Evolutionary conservation across 2,888 invertebrate species (phyloP).

Genomic region (Xanthorhoe spadicearia): DNA sequence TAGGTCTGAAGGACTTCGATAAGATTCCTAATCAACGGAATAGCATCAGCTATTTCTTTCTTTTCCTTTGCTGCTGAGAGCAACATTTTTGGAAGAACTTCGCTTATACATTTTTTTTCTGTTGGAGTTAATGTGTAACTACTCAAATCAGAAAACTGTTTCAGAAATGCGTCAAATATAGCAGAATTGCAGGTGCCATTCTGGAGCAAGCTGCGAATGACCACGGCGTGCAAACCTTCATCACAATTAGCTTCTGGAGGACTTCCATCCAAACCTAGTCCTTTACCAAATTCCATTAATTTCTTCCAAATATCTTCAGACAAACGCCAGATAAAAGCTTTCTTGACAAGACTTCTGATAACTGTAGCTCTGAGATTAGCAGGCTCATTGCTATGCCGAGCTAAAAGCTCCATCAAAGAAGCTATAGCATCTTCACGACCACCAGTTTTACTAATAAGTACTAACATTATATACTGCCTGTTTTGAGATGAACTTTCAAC

Average conservation of each 20-base stretch:
- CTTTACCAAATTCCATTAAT: slow-evolving; percentile 58
- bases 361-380: slow-evolving; percentile 62
- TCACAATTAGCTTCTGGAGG: slow-evolving; percentile 53
- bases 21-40: slow-evolving; percentile 44
- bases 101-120: slow-evolving; percentile 51
- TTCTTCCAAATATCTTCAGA: slow-evolving; percentile 57
- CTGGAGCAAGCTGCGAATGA: slow-evolving; percentile 58
- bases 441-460: slow-evolving; percentile 70
- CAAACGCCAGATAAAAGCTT: slow-evolving; percentile 65
- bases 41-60: slow-evolving; percentile 33
- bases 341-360: slow-evolving; percentile 66
- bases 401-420: slow-evolving; percentile 55
- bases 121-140: slow-evolving; percentile 55
- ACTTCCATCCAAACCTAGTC: slow-evolving; percentile 64
- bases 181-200: slow-evolving; percentile 39
- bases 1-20: slow-evolving; percentile 54
- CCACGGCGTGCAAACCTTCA: slow-evolving; percentile 67
- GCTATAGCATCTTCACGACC: slow-evolving; percentile 55
- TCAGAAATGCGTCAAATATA: slow-evolving; percentile 52
- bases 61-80: slow-evolving; percentile 41
- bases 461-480: slow-evolving; percentile 66
- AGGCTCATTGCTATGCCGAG: slow-evolving; percentile 62
- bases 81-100: slow-evolving; percentile 49
- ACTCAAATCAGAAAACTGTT: slow-evolving; percentile 55
- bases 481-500: slow-evolving; percentile 57